Evolutionary conservation across 2,797 vertebrate species (phyloP).

Genomic region (Lacerta bilineata): DNA sequence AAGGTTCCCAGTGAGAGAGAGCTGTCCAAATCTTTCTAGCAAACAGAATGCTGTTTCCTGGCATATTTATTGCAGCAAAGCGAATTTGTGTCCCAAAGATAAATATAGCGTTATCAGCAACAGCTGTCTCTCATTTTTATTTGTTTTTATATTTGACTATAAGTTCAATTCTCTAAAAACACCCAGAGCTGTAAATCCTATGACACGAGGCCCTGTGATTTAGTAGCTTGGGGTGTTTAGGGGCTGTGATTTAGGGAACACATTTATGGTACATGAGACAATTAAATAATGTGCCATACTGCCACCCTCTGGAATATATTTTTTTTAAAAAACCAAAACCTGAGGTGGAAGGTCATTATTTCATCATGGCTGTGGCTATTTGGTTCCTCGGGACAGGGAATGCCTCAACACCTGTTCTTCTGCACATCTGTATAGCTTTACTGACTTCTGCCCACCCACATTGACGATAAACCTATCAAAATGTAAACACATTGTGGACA

Average conservation of each 20-base stretch:
- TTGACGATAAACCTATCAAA: neutral
- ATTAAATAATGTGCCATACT: constrained; percentile 67
- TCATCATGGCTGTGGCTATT: neutral
- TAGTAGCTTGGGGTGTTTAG: constrained; percentile 6
- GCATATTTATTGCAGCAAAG: constrained; percentile 72
- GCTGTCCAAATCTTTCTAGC: constrained; percentile 65
- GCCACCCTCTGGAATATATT: constrained; percentile 76
- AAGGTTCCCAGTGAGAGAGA: constrained; percentile 61
- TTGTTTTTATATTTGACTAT: constrained; percentile 66
- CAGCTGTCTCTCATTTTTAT: constrained; percentile 77
- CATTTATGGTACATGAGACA: constrained; percentile 59
- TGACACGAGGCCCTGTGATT: constrained; percentile 56
- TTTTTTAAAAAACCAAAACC: constrained; percentile 8
- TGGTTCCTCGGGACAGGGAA: neutral
- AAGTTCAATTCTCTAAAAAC: constrained; percentile 71
- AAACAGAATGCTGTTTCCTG: constrained; percentile 58
- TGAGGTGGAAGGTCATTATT: neutral
- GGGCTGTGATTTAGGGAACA: constrained; percentile 68
- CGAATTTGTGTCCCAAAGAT: constrained; percentile 75
- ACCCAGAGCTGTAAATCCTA: constrained; percentile 69
- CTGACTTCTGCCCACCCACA: neutral
- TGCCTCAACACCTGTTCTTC: neutral
- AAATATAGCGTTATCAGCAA: constrained; percentile 67
- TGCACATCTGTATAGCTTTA: neutral
- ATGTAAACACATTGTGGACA: neutral